phyloP scores from a whole-genome alignment of 2,797 vertebrate genomes.

The Apogon hyalosoma region DNA sequence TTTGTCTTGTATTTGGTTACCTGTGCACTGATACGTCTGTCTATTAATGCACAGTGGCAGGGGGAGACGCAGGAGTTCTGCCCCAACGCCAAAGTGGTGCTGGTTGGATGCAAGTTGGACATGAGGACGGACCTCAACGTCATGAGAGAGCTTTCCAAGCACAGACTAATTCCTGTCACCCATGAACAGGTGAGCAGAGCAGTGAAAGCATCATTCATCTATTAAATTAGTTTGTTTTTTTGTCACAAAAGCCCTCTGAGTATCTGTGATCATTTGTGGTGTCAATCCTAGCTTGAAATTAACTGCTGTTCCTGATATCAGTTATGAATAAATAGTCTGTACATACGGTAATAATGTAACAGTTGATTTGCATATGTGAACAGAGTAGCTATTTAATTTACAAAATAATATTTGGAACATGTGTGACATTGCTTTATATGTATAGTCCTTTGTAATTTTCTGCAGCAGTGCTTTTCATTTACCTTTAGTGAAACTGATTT shows the following conservation, averaged over 20 bases:
- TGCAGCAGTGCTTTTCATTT: constrained; percentile 36
- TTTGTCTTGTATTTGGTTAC: not conserved
- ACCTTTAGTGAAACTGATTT: constrained; percentile 18
- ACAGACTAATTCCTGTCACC: constrained; percentile 93
- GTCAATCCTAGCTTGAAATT: constrained; percentile 16
- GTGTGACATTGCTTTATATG: constrained; percentile 16
- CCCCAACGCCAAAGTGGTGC: constrained; percentile 93
- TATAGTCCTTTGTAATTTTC: constrained; percentile 34
- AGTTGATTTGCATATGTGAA: constrained; percentile 4
- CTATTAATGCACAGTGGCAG: constrained; percentile 88
- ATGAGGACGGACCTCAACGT: constrained; percentile 93
- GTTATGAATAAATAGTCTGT: not conserved
- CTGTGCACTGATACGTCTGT: constrained; percentile 16
- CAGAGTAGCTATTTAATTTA: not conserved
- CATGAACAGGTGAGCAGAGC: constrained; percentile 91
- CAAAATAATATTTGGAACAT: constrained; percentile 2
- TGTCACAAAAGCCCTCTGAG: not conserved
- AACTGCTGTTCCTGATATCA: constrained; percentile 8
- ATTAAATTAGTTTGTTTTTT: not conserved
- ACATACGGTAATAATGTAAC: not conserved
- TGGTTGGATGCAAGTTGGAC: constrained; percentile 97
- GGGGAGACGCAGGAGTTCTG: constrained; percentile 96
- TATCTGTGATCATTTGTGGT: not conserved
- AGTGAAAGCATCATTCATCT: not conserved
- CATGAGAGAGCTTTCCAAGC: constrained; percentile 93